These are phyloP conservation scores for Bombyx mandarina DNA, from an alignment of 1,140 invertebrate genomes.

Conservation along the genomic window DNA sequence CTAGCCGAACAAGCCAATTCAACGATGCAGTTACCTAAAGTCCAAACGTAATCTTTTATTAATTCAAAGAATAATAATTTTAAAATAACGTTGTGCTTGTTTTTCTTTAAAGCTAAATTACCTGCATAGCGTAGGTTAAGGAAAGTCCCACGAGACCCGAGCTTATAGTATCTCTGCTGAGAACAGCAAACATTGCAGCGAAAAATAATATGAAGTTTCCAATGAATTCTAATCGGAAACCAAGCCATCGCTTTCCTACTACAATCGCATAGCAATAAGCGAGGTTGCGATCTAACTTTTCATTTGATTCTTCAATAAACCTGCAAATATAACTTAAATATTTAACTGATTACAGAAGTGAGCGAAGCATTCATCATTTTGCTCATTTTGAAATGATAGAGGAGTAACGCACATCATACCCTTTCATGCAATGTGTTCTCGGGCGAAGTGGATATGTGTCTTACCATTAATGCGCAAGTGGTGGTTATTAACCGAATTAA, in stretches of 20 bases:
- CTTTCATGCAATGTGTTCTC: too few relatives aligned
- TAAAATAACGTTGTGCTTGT: too few relatives aligned
- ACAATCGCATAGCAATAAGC: constrained; percentile 86
- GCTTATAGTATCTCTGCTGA: constrained; percentile 76
- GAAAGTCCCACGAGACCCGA: constrained; percentile 88
- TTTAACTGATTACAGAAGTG: too few relatives aligned
- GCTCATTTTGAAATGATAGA: too few relatives aligned
- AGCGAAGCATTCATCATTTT: too few relatives aligned
- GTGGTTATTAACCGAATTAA: too few relatives aligned
- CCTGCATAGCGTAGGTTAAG: constrained; percentile 87
- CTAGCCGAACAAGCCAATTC: constrained; percentile 95
- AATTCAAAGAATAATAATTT: too few relatives aligned
- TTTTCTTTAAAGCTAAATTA: too few relatives aligned
- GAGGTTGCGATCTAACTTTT: constrained; percentile 84
- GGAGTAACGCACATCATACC: too few relatives aligned
- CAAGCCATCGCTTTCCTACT: constrained; percentile 90
- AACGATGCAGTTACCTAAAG: constrained; percentile 89
- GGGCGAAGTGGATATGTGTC: too few relatives aligned
- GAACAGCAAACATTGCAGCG: constrained; percentile 87
- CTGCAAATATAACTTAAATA: too few relatives aligned
- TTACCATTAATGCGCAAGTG: too few relatives aligned
- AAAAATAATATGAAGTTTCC: constrained; percentile 91
- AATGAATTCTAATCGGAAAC: constrained; percentile 88
- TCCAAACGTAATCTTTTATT: background rate
- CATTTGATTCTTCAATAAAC: constrained; percentile 4